A percentile compares a stretch with the other conserved stretches of the same genome.
Evolutionary conservation across 2,797 vertebrate genomes (phyloP).

Genomic region (Carcharodon carcharias): DNA sequence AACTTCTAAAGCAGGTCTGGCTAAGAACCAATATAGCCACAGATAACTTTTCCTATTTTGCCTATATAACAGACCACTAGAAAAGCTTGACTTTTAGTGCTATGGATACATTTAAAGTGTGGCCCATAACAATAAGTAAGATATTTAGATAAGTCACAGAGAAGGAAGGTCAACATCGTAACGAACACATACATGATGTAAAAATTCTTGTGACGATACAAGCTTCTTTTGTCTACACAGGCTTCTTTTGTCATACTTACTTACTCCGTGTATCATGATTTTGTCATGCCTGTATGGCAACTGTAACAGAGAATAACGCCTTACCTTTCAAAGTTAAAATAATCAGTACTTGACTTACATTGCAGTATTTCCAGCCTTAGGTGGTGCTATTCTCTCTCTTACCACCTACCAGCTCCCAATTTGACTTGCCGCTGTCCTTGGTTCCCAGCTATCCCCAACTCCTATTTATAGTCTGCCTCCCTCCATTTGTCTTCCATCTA

Average conservation of each 20-base stretch:
- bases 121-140: too few species aligned
- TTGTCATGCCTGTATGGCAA: neutral
- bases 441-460: neutral
- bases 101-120: too few species aligned
- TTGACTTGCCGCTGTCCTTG: neutral
- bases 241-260: neutral
- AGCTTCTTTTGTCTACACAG: neutral
- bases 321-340: neutral
- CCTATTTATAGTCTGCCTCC: neutral
- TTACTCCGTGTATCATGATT: neutral
- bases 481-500: neutral
- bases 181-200: too few species aligned
- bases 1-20: neutral
- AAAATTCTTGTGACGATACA: neutral
- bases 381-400: neutral
- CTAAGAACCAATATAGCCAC: too few species aligned
- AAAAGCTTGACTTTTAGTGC: too few species aligned
- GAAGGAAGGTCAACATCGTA: too few species aligned
- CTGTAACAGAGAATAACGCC: neutral
- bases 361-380: neutral
- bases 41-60: too few species aligned
- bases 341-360: neutral
- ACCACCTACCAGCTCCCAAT: neutral
- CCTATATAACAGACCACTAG: too few species aligned
- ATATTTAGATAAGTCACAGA: too few species aligned